phyloP scores from a whole-genome alignment of 2,113 vertebrate species.

The Carollia perspicillata region DNA sequence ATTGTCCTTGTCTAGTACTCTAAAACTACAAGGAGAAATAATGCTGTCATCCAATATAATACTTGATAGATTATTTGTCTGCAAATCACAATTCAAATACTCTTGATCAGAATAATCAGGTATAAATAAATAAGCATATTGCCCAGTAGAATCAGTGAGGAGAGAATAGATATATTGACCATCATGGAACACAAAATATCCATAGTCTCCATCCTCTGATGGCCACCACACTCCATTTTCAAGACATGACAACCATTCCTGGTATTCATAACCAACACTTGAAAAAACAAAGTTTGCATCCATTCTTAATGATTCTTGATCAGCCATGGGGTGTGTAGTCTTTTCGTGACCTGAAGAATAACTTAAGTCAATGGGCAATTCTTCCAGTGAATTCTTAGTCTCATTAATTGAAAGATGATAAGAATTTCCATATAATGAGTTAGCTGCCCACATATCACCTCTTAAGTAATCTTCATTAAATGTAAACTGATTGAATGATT shows the following conservation, averaged over 20 bases:
- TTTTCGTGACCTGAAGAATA: constrained; percentile 78
- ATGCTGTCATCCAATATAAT: constrained; percentile 84
- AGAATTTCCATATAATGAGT: constrained; percentile 81
- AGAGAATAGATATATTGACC: constrained; percentile 93
- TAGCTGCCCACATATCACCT: constrained; percentile 81
- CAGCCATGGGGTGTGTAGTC: constrained; percentile 72
- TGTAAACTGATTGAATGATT: constrained; percentile 81
- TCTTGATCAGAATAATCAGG: constrained; percentile 84
- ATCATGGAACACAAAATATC: constrained; percentile 95
- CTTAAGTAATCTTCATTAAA: constrained; percentile 89
- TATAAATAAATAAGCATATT: constrained; percentile 91
- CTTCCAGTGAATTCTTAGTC: constrained; percentile 76
- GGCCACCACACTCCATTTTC: constrained; percentile 96
- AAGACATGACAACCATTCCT: constrained; percentile 92
- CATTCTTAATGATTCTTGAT: constrained; percentile 78
- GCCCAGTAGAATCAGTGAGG: constrained; percentile 92
- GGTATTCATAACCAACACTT: constrained; percentile 88
- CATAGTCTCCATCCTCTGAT: constrained; percentile 93
- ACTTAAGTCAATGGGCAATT: constrained; percentile 86
- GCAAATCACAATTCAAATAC: constrained; percentile 80
- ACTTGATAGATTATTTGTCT: constrained; percentile 78
- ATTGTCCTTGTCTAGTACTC: constrained; percentile 90
- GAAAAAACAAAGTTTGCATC: constrained; percentile 84
- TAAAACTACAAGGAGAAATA: constrained; percentile 90
- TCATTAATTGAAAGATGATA: constrained; percentile 77